Evolutionary conservation across 2,113 vertebrate genomes (phyloP).

Genomic region (Pardalotus punctatus): DNA sequence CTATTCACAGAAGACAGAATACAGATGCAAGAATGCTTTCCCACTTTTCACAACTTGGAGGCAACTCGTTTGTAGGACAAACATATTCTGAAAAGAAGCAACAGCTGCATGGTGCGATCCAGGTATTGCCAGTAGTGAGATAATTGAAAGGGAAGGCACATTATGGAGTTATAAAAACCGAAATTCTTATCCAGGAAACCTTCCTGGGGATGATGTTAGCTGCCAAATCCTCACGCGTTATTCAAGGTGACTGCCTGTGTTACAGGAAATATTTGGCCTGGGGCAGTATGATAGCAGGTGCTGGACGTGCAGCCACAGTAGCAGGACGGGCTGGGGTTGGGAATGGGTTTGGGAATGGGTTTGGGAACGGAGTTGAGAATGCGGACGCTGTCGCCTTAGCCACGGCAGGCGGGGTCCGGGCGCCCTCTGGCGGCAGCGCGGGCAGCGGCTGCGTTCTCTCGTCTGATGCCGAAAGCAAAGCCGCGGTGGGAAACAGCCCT

Average conservation of each 20-base stretch:
- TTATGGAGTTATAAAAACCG: accelerated
- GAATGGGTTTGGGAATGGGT: no score
- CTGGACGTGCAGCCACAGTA: background rate
- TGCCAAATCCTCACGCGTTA: background rate
- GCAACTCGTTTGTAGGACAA: accelerated
- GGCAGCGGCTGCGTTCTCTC: accelerated
- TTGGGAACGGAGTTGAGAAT: background rate
- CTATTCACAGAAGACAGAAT: background rate
- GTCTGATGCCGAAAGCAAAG: background rate
- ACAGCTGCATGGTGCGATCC: accelerated
- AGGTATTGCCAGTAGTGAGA: background rate
- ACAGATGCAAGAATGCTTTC: background rate
- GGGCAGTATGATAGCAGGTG: accelerated
- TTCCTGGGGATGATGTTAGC: background rate
- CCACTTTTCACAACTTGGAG: background rate
- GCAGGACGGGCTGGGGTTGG: background rate
- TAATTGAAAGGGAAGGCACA: accelerated
- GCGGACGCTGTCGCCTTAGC: background rate
- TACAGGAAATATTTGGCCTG: background rate
- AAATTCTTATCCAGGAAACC: background rate
- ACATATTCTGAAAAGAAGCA: background rate
- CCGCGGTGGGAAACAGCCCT: accelerated
- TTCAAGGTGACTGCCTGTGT: background rate
- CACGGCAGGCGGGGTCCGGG: background rate
- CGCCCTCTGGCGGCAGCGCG: background rate